Conservation (phyloP, 2,113 vertebrate species). For the Ahaetulla prasina region DNA sequence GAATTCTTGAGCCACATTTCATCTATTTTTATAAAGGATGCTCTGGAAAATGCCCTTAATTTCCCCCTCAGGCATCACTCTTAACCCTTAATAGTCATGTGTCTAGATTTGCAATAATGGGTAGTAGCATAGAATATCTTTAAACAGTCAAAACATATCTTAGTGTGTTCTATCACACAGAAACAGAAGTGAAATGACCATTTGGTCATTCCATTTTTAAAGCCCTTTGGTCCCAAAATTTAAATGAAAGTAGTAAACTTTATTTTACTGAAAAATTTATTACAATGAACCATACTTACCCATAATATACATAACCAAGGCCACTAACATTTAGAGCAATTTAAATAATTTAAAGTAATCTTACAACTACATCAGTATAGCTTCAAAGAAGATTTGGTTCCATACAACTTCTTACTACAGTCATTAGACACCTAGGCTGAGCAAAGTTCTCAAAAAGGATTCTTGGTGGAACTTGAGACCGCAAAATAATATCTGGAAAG, state of each 20-base stretch:
- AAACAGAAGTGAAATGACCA: background rate
- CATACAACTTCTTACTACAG: background rate
- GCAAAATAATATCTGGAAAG: background rate
- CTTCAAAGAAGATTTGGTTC: background rate
- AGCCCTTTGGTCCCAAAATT: background rate
- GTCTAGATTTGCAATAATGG: background rate
- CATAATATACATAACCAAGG: background rate
- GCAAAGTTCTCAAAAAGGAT: background rate
- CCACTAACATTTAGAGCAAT: background rate
- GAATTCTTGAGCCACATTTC: background rate
- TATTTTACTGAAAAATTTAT: background rate
- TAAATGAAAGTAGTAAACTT: background rate
- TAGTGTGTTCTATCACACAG: background rate
- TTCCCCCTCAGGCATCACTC: background rate
- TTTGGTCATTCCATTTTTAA: background rate
- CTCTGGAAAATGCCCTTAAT: background rate
- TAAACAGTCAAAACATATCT: background rate
- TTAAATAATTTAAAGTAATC: background rate
- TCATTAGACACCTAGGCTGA: background rate
- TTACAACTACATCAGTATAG: background rate
- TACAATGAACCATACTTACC: background rate
- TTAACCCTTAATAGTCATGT: background rate
- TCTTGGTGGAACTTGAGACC: background rate
- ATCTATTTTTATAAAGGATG: background rate
- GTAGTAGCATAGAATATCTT: background rate